phyloP scores from a whole-genome alignment of 2,888 invertebrate genomes.

The Crossocerus cetratus region DNA sequence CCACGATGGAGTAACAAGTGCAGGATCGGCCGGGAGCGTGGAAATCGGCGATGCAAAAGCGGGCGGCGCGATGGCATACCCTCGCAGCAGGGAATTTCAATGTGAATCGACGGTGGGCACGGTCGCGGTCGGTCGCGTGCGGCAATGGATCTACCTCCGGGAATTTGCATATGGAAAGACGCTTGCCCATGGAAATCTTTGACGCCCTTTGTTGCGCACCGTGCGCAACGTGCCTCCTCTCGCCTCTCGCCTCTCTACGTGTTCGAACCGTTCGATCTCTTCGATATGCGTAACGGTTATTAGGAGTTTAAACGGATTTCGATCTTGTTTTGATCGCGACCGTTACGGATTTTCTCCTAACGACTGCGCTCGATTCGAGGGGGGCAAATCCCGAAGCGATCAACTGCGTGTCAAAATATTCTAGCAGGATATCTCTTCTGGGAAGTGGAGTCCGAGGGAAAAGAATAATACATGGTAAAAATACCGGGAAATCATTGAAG shows the following conservation, averaged over 20 bases:
- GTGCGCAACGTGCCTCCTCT: too few relatives aligned
- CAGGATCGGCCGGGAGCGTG: slow-evolving; percentile 31
- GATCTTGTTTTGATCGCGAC: slow-evolving; percentile 9
- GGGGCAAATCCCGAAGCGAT: background rate
- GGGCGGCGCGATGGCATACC: slow-evolving; percentile 16
- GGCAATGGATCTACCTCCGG: slow-evolving; percentile 45
- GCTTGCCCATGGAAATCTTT: slow-evolving; percentile 25
- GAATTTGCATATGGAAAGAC: slow-evolving; percentile 55
- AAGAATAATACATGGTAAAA: too few relatives aligned
- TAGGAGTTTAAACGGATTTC: slow-evolving; percentile 35
- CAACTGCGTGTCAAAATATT: too few relatives aligned
- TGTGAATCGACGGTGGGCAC: slow-evolving; percentile 51
- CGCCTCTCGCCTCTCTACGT: slow-evolving; percentile 13
- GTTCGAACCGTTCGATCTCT: slow-evolving; percentile 31
- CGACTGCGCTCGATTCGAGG: slow-evolving; percentile 34
- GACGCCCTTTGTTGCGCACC: slow-evolving; percentile 25
- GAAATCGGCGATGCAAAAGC: slow-evolving; percentile 51
- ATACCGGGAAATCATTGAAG: too few relatives aligned
- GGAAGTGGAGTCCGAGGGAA: too few relatives aligned
- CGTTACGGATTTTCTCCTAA: slow-evolving; percentile 17
- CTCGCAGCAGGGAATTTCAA: slow-evolving; percentile 56
- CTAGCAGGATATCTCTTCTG: too few relatives aligned
- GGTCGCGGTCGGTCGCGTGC: slow-evolving; percentile 65
- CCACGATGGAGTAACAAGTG: slow-evolving; percentile 51
- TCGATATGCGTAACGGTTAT: slow-evolving; percentile 51